Base-by-base conservation (phyloP, 2,113 vertebrate species). In the Tylochromis polylepis region DNA sequence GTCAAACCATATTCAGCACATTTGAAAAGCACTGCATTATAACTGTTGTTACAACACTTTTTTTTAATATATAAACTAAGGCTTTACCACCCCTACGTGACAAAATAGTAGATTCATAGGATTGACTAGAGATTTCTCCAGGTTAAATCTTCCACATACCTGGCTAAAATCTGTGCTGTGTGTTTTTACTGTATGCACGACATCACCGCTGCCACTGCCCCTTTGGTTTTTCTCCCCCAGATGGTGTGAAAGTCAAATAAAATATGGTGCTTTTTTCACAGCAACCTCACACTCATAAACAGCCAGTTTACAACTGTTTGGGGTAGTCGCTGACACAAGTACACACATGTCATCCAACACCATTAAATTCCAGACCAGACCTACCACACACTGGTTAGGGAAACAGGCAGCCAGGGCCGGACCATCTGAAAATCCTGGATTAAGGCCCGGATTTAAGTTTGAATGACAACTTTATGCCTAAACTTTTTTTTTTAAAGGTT, bases 231-330 rank as follows among this genome's bases (percentile, higher is more conserved):
- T 57, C 38, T 80, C 53, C 16, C 29, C 88, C 95, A 93, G 92
- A 93, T 90, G 91, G 90, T 91, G 94, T 92, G 91, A 95, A 95
- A 91, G 88, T 94, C 51, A 83, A 82, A 91, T 93, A 49, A 75
- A 75, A 51, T 14, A 80, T 79, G 70, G 84, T 57, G 81, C 84
- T 88, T 93, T 93, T 65, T 94, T 92, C 81, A n/a, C 89, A 86
- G 88, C 92, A 90, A 65, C 91, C 92, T 91, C 85, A n/a, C 86
- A 80, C 93, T 93, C 94, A 94, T 96, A 96, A 96, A 96, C 94
- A 93, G 91, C 91, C 92, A 90, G 84, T 95, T 95, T 95, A 95
- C 92, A 94, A 93, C 92, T 94, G 92, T 93, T 95, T 92, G 93
- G 94, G 88, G 89, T 80, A 85, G 93, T 89, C 84, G 81, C 90